A percentile compares a stretch with the other conserved stretches of the same genome.
Conservation (phyloP, 1,140 invertebrate genomes). For the Calliphora vicina region DNA sequence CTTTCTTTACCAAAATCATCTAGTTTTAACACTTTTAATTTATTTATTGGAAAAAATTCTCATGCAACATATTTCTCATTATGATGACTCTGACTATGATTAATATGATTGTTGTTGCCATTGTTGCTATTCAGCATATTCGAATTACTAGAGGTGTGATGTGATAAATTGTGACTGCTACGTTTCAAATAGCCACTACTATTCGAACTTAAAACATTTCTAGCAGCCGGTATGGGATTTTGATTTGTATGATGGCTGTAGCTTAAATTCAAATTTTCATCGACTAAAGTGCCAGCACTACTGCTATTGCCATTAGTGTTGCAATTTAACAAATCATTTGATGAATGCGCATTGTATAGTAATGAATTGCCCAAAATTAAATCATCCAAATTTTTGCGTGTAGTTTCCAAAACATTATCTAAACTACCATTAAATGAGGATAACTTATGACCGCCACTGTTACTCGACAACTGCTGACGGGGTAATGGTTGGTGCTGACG, state of each 20-base stretch:
- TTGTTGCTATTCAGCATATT: conserved; percentile 24
- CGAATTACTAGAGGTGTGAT: background rate
- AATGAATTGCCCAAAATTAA: conserved; percentile 24
- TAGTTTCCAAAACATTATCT: conserved; percentile 9
- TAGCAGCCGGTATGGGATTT: conserved; percentile 42
- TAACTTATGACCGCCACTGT: background rate
- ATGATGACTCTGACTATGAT: background rate
- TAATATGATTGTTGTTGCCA: background rate
- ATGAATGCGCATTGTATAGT: background rate
- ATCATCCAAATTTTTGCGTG: conserved; percentile 25
- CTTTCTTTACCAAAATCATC: background rate
- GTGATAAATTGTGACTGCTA: conserved; percentile 18
- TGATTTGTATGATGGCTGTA: conserved; percentile 5
- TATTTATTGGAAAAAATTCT: background rate
- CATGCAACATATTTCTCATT: conserved; percentile 33
- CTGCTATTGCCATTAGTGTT: conserved; percentile 47
- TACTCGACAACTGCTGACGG: background rate
- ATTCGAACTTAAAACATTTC: conserved; percentile 45
- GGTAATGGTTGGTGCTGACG: background rate
- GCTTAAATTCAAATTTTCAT: conserved; percentile 39
- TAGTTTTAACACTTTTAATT: no score
- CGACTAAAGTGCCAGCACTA: conserved; percentile 53
- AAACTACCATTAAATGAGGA: conserved; percentile 29
- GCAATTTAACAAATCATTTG: conserved; percentile 45
- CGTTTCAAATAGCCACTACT: background rate